phyloP scores from a whole-genome alignment of 2,797 vertebrate species.

The Trichosurus vulpecula region DNA sequence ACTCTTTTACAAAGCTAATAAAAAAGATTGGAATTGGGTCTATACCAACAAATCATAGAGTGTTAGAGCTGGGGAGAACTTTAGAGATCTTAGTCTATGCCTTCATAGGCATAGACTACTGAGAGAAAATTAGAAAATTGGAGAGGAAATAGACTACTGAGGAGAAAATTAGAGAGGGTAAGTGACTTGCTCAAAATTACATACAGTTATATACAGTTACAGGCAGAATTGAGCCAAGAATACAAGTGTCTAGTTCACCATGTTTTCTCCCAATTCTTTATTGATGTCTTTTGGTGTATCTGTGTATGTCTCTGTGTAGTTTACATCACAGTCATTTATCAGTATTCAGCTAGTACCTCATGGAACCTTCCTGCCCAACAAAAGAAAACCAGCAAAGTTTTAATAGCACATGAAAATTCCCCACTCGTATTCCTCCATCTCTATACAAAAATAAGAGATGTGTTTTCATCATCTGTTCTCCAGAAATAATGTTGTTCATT shows the following conservation, averaged over 20 bases:
- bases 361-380: background rate
- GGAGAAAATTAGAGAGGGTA: background rate
- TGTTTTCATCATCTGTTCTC: background rate
- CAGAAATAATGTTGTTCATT: background rate
- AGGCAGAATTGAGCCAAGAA: background rate
- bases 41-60: slow-evolving; percentile 2
- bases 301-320: background rate
- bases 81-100: background rate
- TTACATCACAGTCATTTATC: background rate
- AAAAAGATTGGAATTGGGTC: slow-evolving; percentile 23
- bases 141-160: no score
- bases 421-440: background rate
- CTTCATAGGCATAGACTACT: no score
- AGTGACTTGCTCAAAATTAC: background rate
- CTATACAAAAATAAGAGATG: background rate
- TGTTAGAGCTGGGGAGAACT: background rate
- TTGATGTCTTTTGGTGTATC: background rate
- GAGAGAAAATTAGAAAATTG: no score
- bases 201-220: background rate
- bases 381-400: background rate
- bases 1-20: background rate
- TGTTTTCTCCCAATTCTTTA: background rate
- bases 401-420: background rate
- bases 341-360: background rate
- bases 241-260: background rate